Base-by-base conservation (phyloP, 2,888 invertebrate species). In the Nomada lathburiana region DNA sequence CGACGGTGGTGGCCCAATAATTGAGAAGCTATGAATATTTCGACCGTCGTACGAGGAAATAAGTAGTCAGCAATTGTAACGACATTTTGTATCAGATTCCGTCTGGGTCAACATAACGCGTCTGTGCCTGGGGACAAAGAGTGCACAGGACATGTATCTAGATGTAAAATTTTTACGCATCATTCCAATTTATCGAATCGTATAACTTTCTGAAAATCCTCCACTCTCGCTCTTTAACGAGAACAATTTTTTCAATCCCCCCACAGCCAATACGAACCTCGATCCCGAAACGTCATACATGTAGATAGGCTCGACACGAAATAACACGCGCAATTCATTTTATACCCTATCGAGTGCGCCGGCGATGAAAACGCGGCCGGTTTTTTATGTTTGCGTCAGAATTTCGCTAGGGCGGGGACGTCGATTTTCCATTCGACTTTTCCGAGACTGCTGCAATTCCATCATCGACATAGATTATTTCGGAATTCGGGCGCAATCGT, bases 381-480 rank as follows among this genome's bases (percentile, higher is more conserved):
- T 77, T 77, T 80, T 76, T 62, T 65, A 44, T 70, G 76, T 76
- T 70, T 80, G 44, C 52, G 29, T 36, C 11, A 62, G 78, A 80
- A 71, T 67, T 63, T 71, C 70, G 9, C 11, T 5, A n/a, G 23
- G 29, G 62, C 2, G 16, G 47, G 47, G 13, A 16, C 47, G 50
- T 44, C 69, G 68, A 82, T 65, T 75, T 72, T 71, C n/a, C 29
- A 18, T 67, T 50, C 36, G 55, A 13, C 42, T 47, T 16, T 36
- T 18, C 69, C 74, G 67, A 71, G 76, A 44, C 42, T 62, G 29
- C 73, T 36, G 55, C 71, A 62, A 74, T 82, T 71, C 82, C 74
- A 79, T 84, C 78, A 84, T 74, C 76, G 76, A 69, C 73, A 72
- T 63, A 84, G 87, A 86, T 85, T 85, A 85, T 84, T 85, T 79